Evolutionary conservation across 2,888 invertebrate genomes (phyloP), one percentile per base, ranked within the genome.

Genomic region (Noctuana brunneofusca): DNA sequence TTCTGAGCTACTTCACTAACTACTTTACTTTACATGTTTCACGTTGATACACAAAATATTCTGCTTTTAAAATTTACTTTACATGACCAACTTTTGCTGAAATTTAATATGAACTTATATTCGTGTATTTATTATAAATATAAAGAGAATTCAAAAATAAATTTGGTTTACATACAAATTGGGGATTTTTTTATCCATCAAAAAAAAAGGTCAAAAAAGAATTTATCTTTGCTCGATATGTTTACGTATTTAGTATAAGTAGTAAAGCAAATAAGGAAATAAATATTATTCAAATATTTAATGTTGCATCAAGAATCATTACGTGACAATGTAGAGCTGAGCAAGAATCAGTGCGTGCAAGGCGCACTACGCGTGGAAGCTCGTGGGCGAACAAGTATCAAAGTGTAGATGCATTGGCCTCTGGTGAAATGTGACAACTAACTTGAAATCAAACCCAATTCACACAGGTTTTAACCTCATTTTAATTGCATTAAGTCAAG

Each of bases 361-460:
- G 57, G 58, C 52, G 64, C 64, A 53, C n/a, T 63, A 63, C 79
- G 80, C 81, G 80, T 80, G 83, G 75, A 68, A 32, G 38, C 35
- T 82, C 83, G 88, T 88, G 83, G 88, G 88, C 77, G 87, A 80
- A 55, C 60, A 18, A 53, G 60, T 62, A 48, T 30, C 16, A 2
- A 38, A 41, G 16, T 41, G 14, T 41, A 62, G 54, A 54, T 55
- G 54, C 60, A 62, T 62, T 62, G 48, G 54, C 54, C 54, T 48
- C 27, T 35, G 18, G 60, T 48, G 38, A 60, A 60, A 60, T 54
- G 54, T 54, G 60, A 60, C 60, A 48, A 27, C 54, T 24, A 16
- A 54, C 54, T 60, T 6, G 35, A 54, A 60, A 60, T 54, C 54
- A 35, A 60, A 60, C 41, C 27, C 35, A 54, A 54, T 60, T 43